Evolutionary conservation across 2,888 invertebrate genomes (phyloP), one percentile per base, ranked within the genome.

Genomic region (Allolobophora icterica): DNA sequence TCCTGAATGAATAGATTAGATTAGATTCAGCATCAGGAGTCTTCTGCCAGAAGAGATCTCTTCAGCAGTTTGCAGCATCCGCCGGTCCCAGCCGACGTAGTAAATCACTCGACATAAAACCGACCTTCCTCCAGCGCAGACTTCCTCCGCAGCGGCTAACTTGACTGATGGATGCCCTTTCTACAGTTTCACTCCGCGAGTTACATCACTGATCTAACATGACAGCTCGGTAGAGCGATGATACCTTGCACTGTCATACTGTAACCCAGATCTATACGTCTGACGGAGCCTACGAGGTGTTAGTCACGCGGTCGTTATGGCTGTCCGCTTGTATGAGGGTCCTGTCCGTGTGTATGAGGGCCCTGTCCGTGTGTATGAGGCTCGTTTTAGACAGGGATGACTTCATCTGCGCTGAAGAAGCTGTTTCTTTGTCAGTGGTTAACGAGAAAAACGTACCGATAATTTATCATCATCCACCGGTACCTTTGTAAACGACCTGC

Each of bases 141-240:
- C 30, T 4, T 71, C 71, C 30, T 71, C 71, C 0, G n/a, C 71
- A 11, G 71, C n/a, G 4, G 30, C 71, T n/a, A 2, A n/a, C 71
- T 71, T 71, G 71, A 71, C n/a, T 30, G 71, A 71, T n/a, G 71
- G 71, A 71, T 71, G 71, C 71, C 71, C 71, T 71, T 71, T 71
- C 30, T 71, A 71, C 30, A 11, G 71, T 71, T 71, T 71, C 71
- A 71, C 30, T 71, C 8, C n/a, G 30, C n/a, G n/a, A 30, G 71
- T n/a, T 71, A n/a, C 30, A 71, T 71, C 71, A n/a, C 71, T 71
- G 71, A 71, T 71, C 71, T n/a, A 17, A 71, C 3, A 71, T 71
- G 71, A 71, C 71, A 71, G 71, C 71, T 8, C n/a, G 11, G 71
- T 52, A 71, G 71, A 30, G 71, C 71, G 71, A n/a, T 8, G 71